Evolutionary conservation across 2,113 vertebrate genomes (phyloP), one percentile per base, ranked within the genome.

Genomic region (Odocoileus virginianus): DNA sequence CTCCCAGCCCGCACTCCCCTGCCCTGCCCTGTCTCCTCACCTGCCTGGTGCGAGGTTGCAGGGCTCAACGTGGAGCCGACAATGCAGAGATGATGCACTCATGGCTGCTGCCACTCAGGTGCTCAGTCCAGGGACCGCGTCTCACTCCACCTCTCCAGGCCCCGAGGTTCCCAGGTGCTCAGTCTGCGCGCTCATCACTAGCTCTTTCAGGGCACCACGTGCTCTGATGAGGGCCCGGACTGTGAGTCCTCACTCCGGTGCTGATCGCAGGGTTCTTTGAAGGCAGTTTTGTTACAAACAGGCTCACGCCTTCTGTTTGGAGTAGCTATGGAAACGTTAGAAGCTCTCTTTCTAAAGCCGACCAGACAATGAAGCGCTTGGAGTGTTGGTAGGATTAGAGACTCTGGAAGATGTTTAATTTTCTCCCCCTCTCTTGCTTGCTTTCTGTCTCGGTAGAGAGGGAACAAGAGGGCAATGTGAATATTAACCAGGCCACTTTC

Each of bases 371-470:
- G 94, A 98, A 98, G 98, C 98, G 98, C 99, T 98, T 98, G 98
- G 98, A 99, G 98, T 98, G 99, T 98, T 98, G 98, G 98, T 98
- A 96, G 99, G 99, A 99, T 99, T 99, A 99, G 99, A 98, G 98
- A 98, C 99, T 99, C 98, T 95, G 98, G 98, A 99, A 98, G 98
- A 99, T 99, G 99, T 99, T 99, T 99, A 98, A 99, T 99, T 99
- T 99, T 99, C 99, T 99, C 98, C 99, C 98, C 97, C 82, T 95
- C 94, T 97, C 98, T 97, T 99, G 98, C 93, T 93, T 60, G 97
- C 89, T 98, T 92, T 97, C 88, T 98, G 91, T 98, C 0, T 98
- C 98, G 99, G 96, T 98, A 97, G 98, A 98, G 98, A 98, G 98
- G 76, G 98, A 99, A 99, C 98, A 99, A 99, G 99, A 98, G 99